These are phyloP conservation scores for Reinhardtius hippoglossoides DNA, from an alignment of 2,113 vertebrate genomes.

Conservation along the genomic window DNA sequence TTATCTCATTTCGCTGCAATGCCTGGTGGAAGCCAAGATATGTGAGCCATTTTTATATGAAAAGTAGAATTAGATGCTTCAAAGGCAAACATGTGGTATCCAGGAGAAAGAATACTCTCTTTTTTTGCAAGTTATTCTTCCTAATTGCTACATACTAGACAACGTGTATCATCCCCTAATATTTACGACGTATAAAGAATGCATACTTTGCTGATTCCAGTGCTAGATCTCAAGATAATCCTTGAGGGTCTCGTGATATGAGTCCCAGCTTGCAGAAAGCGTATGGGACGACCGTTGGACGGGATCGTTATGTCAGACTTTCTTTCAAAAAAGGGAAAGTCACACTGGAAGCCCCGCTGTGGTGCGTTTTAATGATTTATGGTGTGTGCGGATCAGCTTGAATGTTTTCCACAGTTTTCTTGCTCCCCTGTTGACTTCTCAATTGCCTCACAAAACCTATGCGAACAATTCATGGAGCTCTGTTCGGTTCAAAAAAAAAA, in stretches of 20 bases:
- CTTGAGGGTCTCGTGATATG: slow-evolving; percentile 1
- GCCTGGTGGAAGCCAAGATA: slow-evolving; percentile 46
- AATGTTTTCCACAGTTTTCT: slow-evolving; percentile 60
- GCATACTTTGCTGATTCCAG: too few species aligned
- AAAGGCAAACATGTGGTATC: slow-evolving; percentile 48
- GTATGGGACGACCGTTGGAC: neutral
- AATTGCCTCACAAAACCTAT: slow-evolving; percentile 48
- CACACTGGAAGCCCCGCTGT: slow-evolving; percentile 26
- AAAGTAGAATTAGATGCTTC: slow-evolving; percentile 40
- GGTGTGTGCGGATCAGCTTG: slow-evolving; percentile 32
- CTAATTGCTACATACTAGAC: neutral
- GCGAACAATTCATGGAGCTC: slow-evolving; percentile 42
- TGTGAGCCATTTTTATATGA: slow-evolving; percentile 46
- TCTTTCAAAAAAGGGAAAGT: slow-evolving; percentile 32
- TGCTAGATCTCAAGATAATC: slow-evolving; percentile 11
- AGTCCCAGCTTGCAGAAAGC: slow-evolving; percentile 13
- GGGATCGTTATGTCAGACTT: slow-evolving; percentile 15
- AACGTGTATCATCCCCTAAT: neutral
- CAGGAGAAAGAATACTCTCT: slow-evolving; percentile 10
- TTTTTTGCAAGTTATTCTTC: neutral
- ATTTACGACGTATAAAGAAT: neutral
- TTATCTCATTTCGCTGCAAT: slow-evolving; percentile 61
- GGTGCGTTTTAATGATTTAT: slow-evolving; percentile 49
- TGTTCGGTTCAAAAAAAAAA: slow-evolving; percentile 30
- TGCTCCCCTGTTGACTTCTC: slow-evolving; percentile 49